Conservation (phyloP, 1,140 invertebrate species). For the Luehdorfia chinensis region DNA sequence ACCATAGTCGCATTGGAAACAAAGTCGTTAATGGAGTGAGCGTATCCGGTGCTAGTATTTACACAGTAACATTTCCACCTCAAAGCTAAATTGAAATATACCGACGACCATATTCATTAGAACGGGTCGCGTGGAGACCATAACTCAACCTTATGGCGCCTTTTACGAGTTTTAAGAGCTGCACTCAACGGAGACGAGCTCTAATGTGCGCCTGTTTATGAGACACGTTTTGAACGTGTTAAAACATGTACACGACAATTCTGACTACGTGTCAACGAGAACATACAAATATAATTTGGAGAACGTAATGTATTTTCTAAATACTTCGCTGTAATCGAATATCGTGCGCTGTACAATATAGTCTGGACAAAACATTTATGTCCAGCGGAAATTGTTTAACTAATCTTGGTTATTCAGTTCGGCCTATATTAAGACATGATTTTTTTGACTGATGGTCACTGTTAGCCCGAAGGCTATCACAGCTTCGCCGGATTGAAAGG, state of each 20-base stretch:
- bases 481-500: too few species aligned
- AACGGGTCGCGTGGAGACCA: conserved; percentile 28
- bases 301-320: conserved; percentile 6
- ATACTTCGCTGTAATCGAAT: background rate
- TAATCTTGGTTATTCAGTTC: too few species aligned
- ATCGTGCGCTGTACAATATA: too few species aligned
- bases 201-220: conserved; percentile 25
- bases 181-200: conserved; percentile 32
- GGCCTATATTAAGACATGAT: too few species aligned
- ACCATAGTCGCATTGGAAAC: background rate
- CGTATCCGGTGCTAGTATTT: background rate
- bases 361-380: too few species aligned
- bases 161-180: conserved; percentile 54
- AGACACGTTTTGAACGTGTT: conserved; percentile 20
- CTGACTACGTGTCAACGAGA: background rate
- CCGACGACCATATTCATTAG: conserved; percentile 58
- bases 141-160: conserved; percentile 59
- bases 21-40: background rate
- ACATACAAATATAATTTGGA: conserved; percentile 2
- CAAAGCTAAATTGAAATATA: conserved; percentile 57
- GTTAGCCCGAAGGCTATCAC: too few species aligned
- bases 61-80: conserved; percentile 18
- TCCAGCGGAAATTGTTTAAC: too few species aligned
- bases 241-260: conserved; percentile 3
- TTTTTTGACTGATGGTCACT: too few species aligned